Evolutionary conservation across 1,140 invertebrate genomes (phyloP).

Genomic region (Diorhabda sublineata): DNA sequence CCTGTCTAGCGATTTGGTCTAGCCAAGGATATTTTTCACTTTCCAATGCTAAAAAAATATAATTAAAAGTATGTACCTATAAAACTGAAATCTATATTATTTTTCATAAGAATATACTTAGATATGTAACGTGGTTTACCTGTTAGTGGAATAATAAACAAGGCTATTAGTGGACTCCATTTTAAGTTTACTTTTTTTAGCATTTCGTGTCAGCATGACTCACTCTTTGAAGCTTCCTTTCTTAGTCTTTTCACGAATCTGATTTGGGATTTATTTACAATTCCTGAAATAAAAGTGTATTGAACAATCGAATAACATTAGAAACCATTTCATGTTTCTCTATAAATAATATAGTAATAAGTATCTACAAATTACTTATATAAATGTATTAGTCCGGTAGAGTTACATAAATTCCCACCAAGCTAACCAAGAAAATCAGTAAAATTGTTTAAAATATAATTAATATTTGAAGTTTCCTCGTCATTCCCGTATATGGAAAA

Average conservation of each 20-base stretch:
- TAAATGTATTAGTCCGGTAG: no score
- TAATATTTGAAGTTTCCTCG: no score
- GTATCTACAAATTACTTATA: no score
- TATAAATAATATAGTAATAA: no score
- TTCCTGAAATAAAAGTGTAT: slow-evolving; percentile 5
- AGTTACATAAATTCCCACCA: no score
- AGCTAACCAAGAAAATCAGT: no score
- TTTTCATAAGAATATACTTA: not conserved
- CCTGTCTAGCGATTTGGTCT: slow-evolving; percentile 58
- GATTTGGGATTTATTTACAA: slow-evolving; percentile 47
- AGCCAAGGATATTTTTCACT: slow-evolving; percentile 39
- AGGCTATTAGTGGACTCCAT: slow-evolving; percentile 5
- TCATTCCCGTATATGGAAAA: no score
- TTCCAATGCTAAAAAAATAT: slow-evolving; percentile 17
- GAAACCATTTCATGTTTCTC: no score
- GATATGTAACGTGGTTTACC: slow-evolving; percentile 11
- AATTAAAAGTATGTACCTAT: no score
- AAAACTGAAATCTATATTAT: no score
- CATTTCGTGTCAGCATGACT: slow-evolving; percentile 30
- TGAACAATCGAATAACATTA: no score
- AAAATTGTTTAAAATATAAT: no score
- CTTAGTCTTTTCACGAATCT: slow-evolving; percentile 60
- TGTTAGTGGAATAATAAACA: slow-evolving; percentile 18
- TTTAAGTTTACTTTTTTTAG: slow-evolving; percentile 21
- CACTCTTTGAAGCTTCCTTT: slow-evolving; percentile 17